A percentile compares a stretch with the other conserved stretches of the same genome.
phyloP scores from a whole-genome alignment of 2,113 vertebrate species.

The Agapornis roseicollis region DNA sequence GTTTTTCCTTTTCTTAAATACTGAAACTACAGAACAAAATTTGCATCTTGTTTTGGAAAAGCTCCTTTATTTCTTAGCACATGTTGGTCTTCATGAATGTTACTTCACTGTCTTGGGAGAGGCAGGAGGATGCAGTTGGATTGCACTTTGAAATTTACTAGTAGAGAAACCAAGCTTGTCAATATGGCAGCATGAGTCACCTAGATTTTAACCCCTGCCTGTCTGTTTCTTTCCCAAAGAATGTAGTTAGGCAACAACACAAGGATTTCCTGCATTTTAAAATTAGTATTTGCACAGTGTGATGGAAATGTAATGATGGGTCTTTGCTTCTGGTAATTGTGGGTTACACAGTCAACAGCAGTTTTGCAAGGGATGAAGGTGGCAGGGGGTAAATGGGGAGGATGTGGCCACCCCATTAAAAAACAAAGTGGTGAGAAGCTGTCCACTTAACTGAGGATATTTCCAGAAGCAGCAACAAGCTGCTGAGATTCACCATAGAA shows the following conservation, averaged over 20 bases:
- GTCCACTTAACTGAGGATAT: not conserved
- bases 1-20: not conserved
- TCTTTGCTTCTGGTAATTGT: constrained; percentile 34
- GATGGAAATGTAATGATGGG: constrained; percentile 49
- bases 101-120: not conserved
- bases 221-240: not conserved
- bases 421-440: not conserved
- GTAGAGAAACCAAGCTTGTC: not conserved
- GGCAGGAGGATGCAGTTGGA: not conserved
- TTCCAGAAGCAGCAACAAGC: not conserved
- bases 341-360: not conserved
- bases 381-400: not conserved
- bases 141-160: not conserved
- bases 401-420: constrained; percentile 36
- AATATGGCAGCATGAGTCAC: not conserved
- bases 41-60: not conserved
- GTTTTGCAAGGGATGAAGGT: not conserved
- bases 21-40: not conserved
- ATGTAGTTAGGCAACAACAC: not conserved
- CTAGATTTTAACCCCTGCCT: constrained; percentile 28
- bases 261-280: constrained; percentile 21
- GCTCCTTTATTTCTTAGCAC: not conserved
- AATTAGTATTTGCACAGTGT: constrained; percentile 37
- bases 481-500: not conserved
- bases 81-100: not conserved